phyloP scores from a whole-genome alignment of 2,113 vertebrate species.

The Hippocampus barbouri region DNA sequence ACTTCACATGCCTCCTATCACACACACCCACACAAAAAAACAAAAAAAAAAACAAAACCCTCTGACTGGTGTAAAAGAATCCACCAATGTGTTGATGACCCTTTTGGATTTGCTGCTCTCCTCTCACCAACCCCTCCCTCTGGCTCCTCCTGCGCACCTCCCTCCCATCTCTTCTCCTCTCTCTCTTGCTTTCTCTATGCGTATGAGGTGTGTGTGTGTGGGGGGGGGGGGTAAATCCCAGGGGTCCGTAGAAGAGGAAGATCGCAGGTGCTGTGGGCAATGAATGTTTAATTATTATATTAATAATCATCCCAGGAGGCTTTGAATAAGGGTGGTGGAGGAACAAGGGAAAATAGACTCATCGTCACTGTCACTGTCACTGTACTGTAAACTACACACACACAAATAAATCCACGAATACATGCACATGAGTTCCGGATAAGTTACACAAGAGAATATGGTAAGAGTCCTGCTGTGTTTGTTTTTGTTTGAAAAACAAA shows the following conservation, averaged over 20 bases:
- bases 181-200: conserved; percentile 23
- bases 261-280: conserved; percentile 86
- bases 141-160: conserved; percentile 64
- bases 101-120: conserved; percentile 68
- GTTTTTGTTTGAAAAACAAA: neutral
- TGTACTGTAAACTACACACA: conserved; percentile 11
- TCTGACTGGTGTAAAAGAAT: conserved; percentile 75
- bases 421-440: conserved; percentile 10
- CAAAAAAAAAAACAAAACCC: conserved; percentile 26
- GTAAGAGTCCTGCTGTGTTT: conserved; percentile 15
- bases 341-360: conserved; percentile 46
- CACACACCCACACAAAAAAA: conserved; percentile 22
- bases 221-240: conserved; percentile 12
- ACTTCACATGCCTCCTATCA: conserved; percentile 71
- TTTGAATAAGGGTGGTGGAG: conserved; percentile 16
- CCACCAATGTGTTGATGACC: conserved; percentile 74
- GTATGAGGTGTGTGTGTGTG: conserved; percentile 27
- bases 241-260: conserved; percentile 45
- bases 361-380: conserved; percentile 58
- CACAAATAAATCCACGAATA: conserved; percentile 15
- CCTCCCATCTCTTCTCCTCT: conserved; percentile 32
- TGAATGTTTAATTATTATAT: conserved; percentile 90
- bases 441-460: conserved; percentile 32
- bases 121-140: conserved; percentile 65
- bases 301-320: conserved; percentile 80